Evolutionary conservation across 92 coral and sea anemone genomes (phyloP), one percentile per base, ranked within the genome.

Genomic region (Galaxea fascicularis): DNA sequence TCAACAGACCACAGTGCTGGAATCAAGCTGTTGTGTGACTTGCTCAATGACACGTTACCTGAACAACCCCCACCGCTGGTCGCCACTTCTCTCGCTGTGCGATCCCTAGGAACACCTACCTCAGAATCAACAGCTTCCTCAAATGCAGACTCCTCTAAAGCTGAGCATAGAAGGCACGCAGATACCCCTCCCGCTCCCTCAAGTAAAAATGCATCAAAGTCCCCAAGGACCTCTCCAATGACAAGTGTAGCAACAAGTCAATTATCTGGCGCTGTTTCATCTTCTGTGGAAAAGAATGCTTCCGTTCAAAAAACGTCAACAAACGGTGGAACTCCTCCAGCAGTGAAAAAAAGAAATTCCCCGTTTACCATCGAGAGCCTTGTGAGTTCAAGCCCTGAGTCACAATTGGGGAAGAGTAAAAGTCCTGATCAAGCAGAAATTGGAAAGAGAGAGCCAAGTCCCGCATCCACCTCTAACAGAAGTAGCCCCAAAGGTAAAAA

Each of bases 331-430:
- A 83, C 79, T 20, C 84, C 85, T 8, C 71, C 62, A 56, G 63
- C 82, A 21, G 64, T 65, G 15, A 89, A 82, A 59, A 85, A 88
- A 69, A 90, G 92, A 52, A 92, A 74, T 44, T 94, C 98, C 6
- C 95, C 95, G 0, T 94, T 94, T 77, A 87, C 95, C 31, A 94
- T 94, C n/a, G 92, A 91, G 18, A 89, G 64, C 85, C 82, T 94
- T n/a, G 98, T 94, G 17, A 90, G 86, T 73, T 82, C 89, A 20
- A 83, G 71, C 71, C 68, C 87, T 39, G 88, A 91, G 46, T 62
- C 69, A n/a, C 77, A 71, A 41, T 51, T 14, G 4, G 54, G 35
- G 8, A 75, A 63, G 11, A 58, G 47, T 45, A 81, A 52, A 27
- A 83, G 73, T 47, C 87, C 72, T 2, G 20, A 13, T 18, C 63